Evolutionary conservation across 2,888 invertebrate species (phyloP), one percentile per base, ranked within the genome.

Genomic region (Anoplius nigerrimus): DNA sequence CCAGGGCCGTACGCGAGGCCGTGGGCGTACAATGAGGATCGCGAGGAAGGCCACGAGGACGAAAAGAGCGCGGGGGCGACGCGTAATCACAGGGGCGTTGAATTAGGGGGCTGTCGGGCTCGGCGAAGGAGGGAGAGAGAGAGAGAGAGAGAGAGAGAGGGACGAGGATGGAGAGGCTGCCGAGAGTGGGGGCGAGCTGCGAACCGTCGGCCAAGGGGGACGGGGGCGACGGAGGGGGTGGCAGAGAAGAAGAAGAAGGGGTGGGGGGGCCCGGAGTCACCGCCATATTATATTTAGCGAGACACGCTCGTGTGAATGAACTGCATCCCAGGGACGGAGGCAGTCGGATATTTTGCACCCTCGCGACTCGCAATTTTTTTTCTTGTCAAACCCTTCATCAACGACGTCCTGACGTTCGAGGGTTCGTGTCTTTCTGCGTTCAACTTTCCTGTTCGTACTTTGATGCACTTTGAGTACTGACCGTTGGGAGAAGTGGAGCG

Each of bases 201-300:
- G n/a, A 48, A n/a, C n/a, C n/a, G n/a, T 15, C 8, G n/a, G 24
- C 8, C n/a, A n/a, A n/a, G 34, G 55, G 62, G 51, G 60, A 52
- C n/a, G 43, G 66, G 63, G 67, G 66, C 62, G 64, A 62, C 5
- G 20, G 34, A 22, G 59, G 43, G 43, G 54, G 52, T 43, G 53
- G 56, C 45, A 65, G 42, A 60, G 58, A 72, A 51, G 62, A 55
- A 48, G 8, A 24, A 27, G 64, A 59, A 46, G 46, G 53, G 60
- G 60, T 62, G 69, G 64, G 64, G 55, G 69, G 72, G 62, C 68
- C 75, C 72, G 79, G 81, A 75, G 79, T 78, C 79, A 84, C 82
- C 84, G 86, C 84, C 86, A 85, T 86, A 86, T 86, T 86, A 84
- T 84, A 83, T 86, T 86, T 85, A 85, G 86, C 84, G 80, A 84